Base-by-base conservation (phyloP, 2,113 vertebrate genomes). In the Leucosticte australis region DNA sequence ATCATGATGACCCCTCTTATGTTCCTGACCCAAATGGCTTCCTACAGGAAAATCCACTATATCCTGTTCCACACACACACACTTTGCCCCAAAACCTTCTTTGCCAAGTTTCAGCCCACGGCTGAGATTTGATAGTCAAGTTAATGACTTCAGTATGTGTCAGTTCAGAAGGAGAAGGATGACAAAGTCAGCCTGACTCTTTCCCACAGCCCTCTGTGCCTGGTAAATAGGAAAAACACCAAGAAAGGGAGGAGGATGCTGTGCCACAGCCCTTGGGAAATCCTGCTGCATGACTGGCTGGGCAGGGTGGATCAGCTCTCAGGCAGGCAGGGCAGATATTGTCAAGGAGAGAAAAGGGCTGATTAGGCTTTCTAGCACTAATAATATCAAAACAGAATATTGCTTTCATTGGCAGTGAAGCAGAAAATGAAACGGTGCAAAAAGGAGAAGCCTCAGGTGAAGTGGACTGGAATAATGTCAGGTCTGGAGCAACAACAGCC, bases 101-200 rank as follows among this genome's bases (percentile, higher is more conserved):
- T 83, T 94, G 81, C 83, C 92, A 97, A 94, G 59, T 77, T 97
- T 88, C 94, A 96, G 74, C 96, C 95, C 92, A 94, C 47, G 1
- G 33, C 56, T 69, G 85, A 95, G 95, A 95, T 96, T 75, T 80
- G 69, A 65, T 33, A 97, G 87, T 63, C 84, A 79, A 92, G 30
- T 88, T 55, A 93, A 80, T 82, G 76, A 95, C 83, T 30, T 21
- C 13, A 33, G 68, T 80, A 90, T 74, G 80, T 90, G 70, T 47
- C 62, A 50, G 35, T 74, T 91, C 77, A 92, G 80, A 96, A 59
- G 30, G 77, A 92, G 69, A 44, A 96, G 19, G 63, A 74, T 62
- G n/a, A 76, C 44, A 71, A 73, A 95, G 52, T 89, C 81, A 87
- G 47, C 42, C 44, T 94, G 33, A 33, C 46, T 83, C 69, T 89